phyloP scores from a whole-genome alignment of 1,140 invertebrate genomes.

The Zelostemma sp. region DNA sequence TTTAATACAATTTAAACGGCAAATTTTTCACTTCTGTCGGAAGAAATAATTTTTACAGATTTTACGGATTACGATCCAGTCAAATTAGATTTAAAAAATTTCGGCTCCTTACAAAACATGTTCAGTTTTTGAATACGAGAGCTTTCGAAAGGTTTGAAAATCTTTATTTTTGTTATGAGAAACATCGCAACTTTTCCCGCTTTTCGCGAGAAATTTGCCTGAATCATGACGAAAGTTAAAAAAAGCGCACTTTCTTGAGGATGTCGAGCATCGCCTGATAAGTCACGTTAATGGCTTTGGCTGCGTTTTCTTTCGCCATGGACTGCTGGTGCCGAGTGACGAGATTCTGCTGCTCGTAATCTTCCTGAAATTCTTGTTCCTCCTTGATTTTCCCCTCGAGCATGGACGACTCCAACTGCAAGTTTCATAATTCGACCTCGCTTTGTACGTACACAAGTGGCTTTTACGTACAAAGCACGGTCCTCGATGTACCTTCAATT shows the following conservation, averaged over 20 bases:
- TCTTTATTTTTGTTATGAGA: too few species aligned
- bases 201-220: too few species aligned
- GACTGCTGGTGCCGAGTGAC: conserved; percentile 53
- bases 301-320: conserved; percentile 73
- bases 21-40: too few species aligned
- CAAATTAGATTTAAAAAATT: too few species aligned
- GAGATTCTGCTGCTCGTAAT: conserved; percentile 40
- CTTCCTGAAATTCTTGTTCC: conserved; percentile 21
- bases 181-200: too few species aligned
- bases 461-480: neutral
- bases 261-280: conserved; percentile 73
- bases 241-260: conserved; percentile 71
- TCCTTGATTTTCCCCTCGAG: conserved; percentile 38
- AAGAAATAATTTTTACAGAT: too few species aligned
- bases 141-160: too few species aligned
- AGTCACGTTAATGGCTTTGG: conserved; percentile 72
- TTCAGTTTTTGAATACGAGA: too few species aligned
- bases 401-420: conserved; percentile 45
- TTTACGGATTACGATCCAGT: too few species aligned
- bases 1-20: neutral
- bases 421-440: conserved; percentile 47
- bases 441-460: conserved; percentile 12
- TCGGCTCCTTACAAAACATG: too few species aligned
- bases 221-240: conserved; percentile 8
- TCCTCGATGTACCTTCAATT: conserved; percentile 72